Evolutionary conservation across 2,888 invertebrate species (phyloP), one percentile per base, ranked within the genome.

Genomic region (Lissocephala sabroskyi): DNA sequence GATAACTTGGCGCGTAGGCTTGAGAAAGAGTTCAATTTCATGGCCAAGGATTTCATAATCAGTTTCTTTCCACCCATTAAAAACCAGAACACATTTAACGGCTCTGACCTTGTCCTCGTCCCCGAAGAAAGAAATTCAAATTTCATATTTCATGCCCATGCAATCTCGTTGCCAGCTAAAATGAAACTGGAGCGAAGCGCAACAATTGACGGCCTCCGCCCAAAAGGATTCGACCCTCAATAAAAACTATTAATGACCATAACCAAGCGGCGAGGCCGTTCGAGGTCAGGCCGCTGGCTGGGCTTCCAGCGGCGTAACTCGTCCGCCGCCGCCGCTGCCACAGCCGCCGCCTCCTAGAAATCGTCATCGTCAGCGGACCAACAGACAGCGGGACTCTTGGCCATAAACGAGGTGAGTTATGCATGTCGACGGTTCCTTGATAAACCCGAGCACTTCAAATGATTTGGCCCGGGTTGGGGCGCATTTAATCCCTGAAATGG

Each of bases 191-290:
- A 58, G 58, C 65, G 55, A 45, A 41, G 51, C 49, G 49, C 32
- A 28, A 4, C n/a, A n/a, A n/a, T n/a, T n/a, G n/a, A n/a, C n/a
- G n/a, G n/a, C n/a, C 32, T 46, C 45, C 3, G 59, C 51, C 57
- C 58, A 61, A 11, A 23, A 49, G 40, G 35, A 39, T 33, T 49
- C 56, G 43, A 23, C 23, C n/a, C 49, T 59, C 65, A 63, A 78
- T 81, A 79, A 81, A 79, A n/a, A 79, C 67, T 62, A 73, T 77
- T 73, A 81, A 81, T 77, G 77, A 68, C 67, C 77, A 79, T 68
- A 74, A 65, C 68, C 77, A 79, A 70, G 52, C n/a, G n/a, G n/a
- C n/a, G n/a, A n/a, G n/a, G n/a, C n/a, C n/a, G n/a, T n/a, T n/a
- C n/a, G n/a, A n/a, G n/a, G n/a, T n/a, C n/a, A n/a, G n/a, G n/a